Conservation (phyloP, 2,113 vertebrate genomes). For the Tyrannus savana region DNA sequence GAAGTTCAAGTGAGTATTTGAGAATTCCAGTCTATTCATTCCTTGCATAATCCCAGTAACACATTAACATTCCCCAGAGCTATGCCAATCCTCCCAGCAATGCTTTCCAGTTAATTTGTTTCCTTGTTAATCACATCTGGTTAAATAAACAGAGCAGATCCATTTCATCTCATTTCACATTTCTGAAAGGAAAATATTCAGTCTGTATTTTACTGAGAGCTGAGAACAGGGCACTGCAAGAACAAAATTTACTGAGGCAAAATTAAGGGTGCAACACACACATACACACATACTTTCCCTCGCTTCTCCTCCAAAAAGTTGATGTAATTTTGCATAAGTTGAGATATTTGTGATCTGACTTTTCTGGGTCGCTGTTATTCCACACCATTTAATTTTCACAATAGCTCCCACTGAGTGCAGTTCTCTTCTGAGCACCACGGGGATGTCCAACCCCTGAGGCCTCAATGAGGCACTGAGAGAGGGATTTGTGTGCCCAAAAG, state of each 20-base stretch:
- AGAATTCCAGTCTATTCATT: background rate
- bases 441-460: background rate
- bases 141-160: background rate
- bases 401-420: background rate
- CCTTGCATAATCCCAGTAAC: background rate
- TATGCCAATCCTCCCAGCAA: background rate
- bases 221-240: background rate
- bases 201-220: background rate
- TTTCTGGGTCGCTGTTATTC: constrained; percentile 19
- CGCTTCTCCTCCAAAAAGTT: background rate
- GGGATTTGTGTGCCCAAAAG: background rate
- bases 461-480: background rate
- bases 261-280: background rate
- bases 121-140: background rate
- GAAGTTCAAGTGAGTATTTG: background rate
- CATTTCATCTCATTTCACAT: background rate
- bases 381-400: background rate
- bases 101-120: background rate
- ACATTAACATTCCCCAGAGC: background rate
- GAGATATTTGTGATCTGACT: background rate
- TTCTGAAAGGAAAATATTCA: background rate
- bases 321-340: background rate
- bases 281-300: too few species aligned
- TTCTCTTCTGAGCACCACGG: background rate
- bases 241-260: background rate